Evolutionary conservation across 2,797 vertebrate species (phyloP), one percentile per base, ranked within the genome.

Genomic region (Naso thynnoides): DNA sequence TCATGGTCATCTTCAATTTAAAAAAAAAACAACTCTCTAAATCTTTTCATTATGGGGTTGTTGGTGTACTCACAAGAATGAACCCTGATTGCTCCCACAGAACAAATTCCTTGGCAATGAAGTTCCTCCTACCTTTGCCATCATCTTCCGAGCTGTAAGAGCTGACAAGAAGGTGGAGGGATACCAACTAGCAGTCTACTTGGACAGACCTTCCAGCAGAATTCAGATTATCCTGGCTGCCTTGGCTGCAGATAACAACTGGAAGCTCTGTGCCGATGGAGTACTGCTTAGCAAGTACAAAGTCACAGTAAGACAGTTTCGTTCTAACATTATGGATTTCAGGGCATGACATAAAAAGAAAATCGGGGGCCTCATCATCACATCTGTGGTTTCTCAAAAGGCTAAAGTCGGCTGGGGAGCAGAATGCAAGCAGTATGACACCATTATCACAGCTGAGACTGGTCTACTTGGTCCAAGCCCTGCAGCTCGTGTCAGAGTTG

Each of bases 241-340:
- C 62, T 88, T 96, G 66, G 90, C 88, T 59, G 81, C 91, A 18
- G 86, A 91, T 16, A 88, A 93, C 90, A 94, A 94, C 71, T 96
- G 94, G 95, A 95, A 91, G 78, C 4, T 96, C 24, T 96, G 95
- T 83, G 92, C 89, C 76, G 95, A 96, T 85, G 94, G 93, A 62
- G 74, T 90, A 41, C 23, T 95, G 57, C 84, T 95, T 27, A 96
- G 94, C 91, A 89, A 89, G 70, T 92, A 95, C 86, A 96, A 96
- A 93, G 91, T 93, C 62, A 79, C 18, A 70, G 96, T 97, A 94
- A 95, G 94, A 64, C 36, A 6, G 7, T 5, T 2, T 36, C 10
- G 19, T 26, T 0, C 0, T 26, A 21, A 38, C 33, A 41, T 23
- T 6, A 23, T 39, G 13, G 3, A 64, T 23, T 8, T 48, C 19